Base-by-base conservation (phyloP, 2,113 vertebrate genomes). In the Spea multiplicata region DNA sequence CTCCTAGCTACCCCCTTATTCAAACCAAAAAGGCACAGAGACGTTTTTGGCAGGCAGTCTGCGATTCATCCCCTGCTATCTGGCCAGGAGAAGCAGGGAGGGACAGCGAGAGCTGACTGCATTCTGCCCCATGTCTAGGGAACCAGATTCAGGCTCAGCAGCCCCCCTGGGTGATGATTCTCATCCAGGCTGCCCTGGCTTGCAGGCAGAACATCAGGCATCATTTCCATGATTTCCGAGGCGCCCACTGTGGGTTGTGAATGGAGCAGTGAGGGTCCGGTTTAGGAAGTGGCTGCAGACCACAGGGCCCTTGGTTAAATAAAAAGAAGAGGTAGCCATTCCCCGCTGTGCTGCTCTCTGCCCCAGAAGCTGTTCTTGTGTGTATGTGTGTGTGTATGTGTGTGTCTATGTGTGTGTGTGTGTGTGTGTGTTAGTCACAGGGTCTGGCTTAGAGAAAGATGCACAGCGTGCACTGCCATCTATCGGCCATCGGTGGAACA, bases 1-100 rank as follows among this genome's bases (percentile, higher is more conserved):
- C 89, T 93, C 92, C 91, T 94, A 92, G 92, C 86, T 90, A 90
- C 92, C 85, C 84, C 86, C 85, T 86, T 85, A 93, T 91, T 93
- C 89, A 92, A 88, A 89, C 86, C 89, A 68, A 84, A n/a, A 70
- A 86, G 83, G 81, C 88, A 81, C 84, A 84, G 16, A 65, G 71
- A 78, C 52, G 59, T 71, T 47, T 78, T 78, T 78, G 76, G 76
- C 77, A 80, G 71, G 44, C 55, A 72, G 61, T 66, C 59, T 66
- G 48, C 48, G 68, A 78, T 78, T 72, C 69, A 78, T 71, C 69
- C 59, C 45, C 66, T 77, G 66, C 16, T 66, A 79, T 73, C 69
- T 79, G 70, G 70, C 77, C 62, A 44, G 71, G 64, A 73, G 69
- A 79, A 44, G 70, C 68, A 66, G 57, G 30, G 30, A 72, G 55